A percentile compares a stretch with the other conserved stretches of the same genome.
Evolutionary conservation across 2,797 vertebrate genomes (phyloP).

Genomic region (Xyrichtys novacula): DNA sequence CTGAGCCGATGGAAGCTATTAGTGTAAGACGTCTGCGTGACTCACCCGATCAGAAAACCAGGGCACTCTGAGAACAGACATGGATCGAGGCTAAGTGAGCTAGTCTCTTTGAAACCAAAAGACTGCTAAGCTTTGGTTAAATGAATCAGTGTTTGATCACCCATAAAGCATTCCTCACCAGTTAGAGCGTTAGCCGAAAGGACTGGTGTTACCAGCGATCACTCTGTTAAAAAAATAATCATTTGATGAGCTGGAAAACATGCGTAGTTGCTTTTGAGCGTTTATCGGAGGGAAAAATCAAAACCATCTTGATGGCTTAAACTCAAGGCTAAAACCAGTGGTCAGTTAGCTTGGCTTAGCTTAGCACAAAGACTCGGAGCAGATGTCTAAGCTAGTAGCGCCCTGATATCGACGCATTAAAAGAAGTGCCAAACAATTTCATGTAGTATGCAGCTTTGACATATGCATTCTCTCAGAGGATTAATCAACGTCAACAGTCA

Average conservation of each 20-base stretch:
- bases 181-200: slow-evolving; percentile 24
- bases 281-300: slow-evolving; percentile 6
- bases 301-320: neutral
- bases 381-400: neutral
- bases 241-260: slow-evolving; percentile 21
- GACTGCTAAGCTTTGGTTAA: slow-evolving; percentile 36
- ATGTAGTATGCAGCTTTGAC: slow-evolving; percentile 5
- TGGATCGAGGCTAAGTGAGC: slow-evolving; percentile 32
- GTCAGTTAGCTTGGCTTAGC: slow-evolving; percentile 1
- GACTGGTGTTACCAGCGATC: slow-evolving; percentile 31
- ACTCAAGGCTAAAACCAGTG: neutral
- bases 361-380: slow-evolving; percentile 22
- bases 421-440: neutral
- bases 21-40: slow-evolving; percentile 61
- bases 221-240: slow-evolving; percentile 1
- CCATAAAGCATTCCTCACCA: slow-evolving; percentile 54
- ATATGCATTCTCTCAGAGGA: slow-evolving; percentile 2
- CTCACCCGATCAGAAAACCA: slow-evolving; percentile 61
- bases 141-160: slow-evolving; percentile 57
- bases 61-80: slow-evolving; percentile 40
- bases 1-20: slow-evolving; percentile 74
- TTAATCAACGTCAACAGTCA: slow-evolving; percentile 34
- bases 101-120: slow-evolving; percentile 26
- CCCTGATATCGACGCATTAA: neutral
- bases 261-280: neutral